Conservation (phyloP, 2,888 invertebrate genomes). For the Syrista parreyssii region DNA sequence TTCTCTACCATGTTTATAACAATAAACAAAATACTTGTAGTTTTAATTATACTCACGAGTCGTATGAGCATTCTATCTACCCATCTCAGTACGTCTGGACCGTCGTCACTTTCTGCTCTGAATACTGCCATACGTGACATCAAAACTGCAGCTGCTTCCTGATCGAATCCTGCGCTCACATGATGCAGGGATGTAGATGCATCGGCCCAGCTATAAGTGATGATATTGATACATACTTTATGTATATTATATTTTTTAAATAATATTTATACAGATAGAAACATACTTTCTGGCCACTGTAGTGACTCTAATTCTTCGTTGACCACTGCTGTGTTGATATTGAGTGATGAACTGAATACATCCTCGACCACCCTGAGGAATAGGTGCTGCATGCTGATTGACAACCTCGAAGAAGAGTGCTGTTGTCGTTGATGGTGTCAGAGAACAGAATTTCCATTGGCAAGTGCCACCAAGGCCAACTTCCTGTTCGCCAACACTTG, state of each 20-base stretch:
- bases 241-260: not conserved
- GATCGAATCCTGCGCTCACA: constrained; percentile 95
- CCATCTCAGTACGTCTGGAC: constrained; percentile 98
- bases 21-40: constrained; percentile 5
- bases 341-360: constrained; percentile 98
- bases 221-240: constrained; percentile 3
- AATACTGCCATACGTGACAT: constrained; percentile 98
- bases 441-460: constrained; percentile 98
- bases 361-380: constrained; percentile 95
- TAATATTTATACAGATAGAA: not conserved
- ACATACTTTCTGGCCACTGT: constrained; percentile 94
- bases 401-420: constrained; percentile 97
- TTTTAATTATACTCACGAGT: constrained; percentile 73
- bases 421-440: constrained; percentile 92
- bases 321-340: constrained; percentile 97
- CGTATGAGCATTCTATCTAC: constrained; percentile 97
- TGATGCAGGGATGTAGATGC: constrained; percentile 89
- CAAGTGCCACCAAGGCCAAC: constrained; percentile 97
- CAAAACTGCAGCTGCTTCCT: constrained; percentile 97
- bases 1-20: not conserved
- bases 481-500: constrained; percentile 95
- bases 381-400: constrained; percentile 93
- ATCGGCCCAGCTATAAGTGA: constrained; percentile 87
- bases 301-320: constrained; percentile 93
- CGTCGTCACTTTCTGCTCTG: constrained; percentile 94